These are phyloP conservation scores for Heteromormyrus szaboi DNA, from an alignment of 2,797 vertebrate species.

Conservation along the genomic window DNA sequence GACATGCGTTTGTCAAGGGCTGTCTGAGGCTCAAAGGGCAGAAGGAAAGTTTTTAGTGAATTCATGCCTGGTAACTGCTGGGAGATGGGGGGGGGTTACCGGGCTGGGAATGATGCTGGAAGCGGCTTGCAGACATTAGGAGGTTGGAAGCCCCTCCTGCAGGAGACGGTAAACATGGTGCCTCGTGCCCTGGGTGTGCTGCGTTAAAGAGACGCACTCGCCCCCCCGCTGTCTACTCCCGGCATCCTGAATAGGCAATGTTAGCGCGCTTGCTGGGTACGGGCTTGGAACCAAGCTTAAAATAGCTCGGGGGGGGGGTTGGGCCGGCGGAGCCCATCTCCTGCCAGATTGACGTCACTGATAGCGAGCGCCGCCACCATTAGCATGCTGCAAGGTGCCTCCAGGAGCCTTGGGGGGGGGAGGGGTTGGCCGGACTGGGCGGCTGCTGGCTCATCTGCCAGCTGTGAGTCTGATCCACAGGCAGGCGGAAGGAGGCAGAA, in stretches of 20 bases:
- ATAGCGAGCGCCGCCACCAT: slow-evolving; percentile 32
- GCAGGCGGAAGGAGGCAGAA: neutral
- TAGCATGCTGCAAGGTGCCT: slow-evolving; percentile 17
- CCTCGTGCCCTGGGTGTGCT: neutral
- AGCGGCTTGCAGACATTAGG: neutral
- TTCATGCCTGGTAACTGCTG: neutral
- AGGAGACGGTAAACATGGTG: neutral
- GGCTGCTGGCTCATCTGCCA: neutral
- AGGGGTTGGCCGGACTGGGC: neutral
- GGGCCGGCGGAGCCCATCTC: slow-evolving; percentile 16
- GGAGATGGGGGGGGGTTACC: too few species aligned
- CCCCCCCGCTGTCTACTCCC: neutral
- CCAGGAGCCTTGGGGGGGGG: neutral
- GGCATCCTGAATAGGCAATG: neutral
- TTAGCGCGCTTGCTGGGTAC: neutral
- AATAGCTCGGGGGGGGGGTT: slow-evolving; percentile 33
- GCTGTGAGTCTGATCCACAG: neutral
- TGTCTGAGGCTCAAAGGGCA: neutral
- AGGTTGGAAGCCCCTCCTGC: neutral
- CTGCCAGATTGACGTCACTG: slow-evolving; percentile 39
- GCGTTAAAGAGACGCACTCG: neutral
- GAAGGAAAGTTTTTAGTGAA: neutral
- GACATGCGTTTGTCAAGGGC: neutral
- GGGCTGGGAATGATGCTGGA: neutral
- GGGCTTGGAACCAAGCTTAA: slow-evolving; percentile 25